Percentiles rank a stretch among this genome's conserved stretches.
Evolutionary conservation across 1,140 invertebrate genomes (phyloP).

Genomic region (Bombus ignitus): DNA sequence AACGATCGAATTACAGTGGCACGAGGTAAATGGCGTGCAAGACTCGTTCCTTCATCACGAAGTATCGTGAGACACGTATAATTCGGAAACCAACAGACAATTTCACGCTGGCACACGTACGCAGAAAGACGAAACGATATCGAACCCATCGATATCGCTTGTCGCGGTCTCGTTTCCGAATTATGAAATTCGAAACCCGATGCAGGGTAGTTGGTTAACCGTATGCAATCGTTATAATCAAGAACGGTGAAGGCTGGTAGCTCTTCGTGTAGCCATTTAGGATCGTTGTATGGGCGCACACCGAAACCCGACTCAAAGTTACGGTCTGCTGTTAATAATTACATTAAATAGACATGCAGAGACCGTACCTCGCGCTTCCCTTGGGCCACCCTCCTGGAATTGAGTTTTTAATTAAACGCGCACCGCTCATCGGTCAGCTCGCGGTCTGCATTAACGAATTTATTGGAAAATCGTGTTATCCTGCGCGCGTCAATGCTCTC

Average conservation of each 20-base stretch:
- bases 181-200: too few relatives aligned
- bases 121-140: too few relatives aligned
- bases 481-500: neutral
- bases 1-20: too few relatives aligned
- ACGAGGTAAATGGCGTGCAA: too few relatives aligned
- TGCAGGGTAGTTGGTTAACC: too few relatives aligned
- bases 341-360: constrained; percentile 38
- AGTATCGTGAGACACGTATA: too few relatives aligned
- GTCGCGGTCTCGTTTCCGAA: too few relatives aligned
- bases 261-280: constrained; percentile 15
- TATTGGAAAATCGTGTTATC: constrained; percentile 22
- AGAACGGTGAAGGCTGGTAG: neutral
- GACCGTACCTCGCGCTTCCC: constrained; percentile 13
- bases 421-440: constrained; percentile 27
- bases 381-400: constrained; percentile 27
- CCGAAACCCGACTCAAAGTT: constrained; percentile 22
- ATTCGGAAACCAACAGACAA: too few relatives aligned
- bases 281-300: neutral
- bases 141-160: too few relatives aligned
- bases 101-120: too few relatives aligned
- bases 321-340: constrained; percentile 35
- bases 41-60: too few relatives aligned
- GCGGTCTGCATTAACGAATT: constrained; percentile 35
- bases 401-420: constrained; percentile 46
- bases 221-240: neutral